Base-by-base conservation (phyloP, 2,888 invertebrate genomes). In the Mayetiola destructor region DNA sequence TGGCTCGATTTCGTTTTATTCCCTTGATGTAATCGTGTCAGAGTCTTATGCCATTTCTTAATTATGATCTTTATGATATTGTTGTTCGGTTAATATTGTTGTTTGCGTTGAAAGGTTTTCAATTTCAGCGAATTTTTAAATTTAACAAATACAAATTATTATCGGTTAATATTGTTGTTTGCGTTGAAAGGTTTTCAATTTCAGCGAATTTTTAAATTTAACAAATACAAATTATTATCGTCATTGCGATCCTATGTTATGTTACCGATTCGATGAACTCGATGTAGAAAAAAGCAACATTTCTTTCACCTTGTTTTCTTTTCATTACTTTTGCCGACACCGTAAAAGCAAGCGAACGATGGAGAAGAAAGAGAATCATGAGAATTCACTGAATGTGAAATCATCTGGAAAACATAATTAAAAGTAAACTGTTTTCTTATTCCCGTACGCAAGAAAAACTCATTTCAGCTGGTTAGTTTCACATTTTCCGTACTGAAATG, bases 21-120 rank as follows among this genome's bases (percentile, higher is more conserved):
- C n/a, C n/a, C n/a, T n/a, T n/a, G n/a, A n/a, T n/a, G n/a, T n/a
- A n/a, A n/a, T n/a, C n/a, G n/a, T n/a, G n/a, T n/a, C n/a, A n/a
- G n/a, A 14, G 23, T n/a, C 27, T 27, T 48, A 48, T 48, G 27
- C 27, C n/a, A n/a, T 48, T 27, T 48, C 48, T 48, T 48, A 48
- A 48, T 48, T 48, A 48, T 48, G 48, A 48, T 48, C 48, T 27
- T 48, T 27, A 48, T 16, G 48, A 48, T 48, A 48, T 27, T n/a
- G n/a, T n/a, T n/a, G 48, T 9, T 12, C 32, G 32, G 32, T 12
- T n/a, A n/a, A n/a, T n/a, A n/a, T n/a, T n/a, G 12, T 32, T 32
- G 27, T 27, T 27, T 27, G 48, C 2, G 12, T 27, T 27, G 48
- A 48, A 48, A 27, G 48, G 48, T 48, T 27, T 48, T 48, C 48